A percentile compares a stretch with the other conserved stretches of the same genome.
phyloP scores from a whole-genome alignment of 2,888 invertebrate species.

The Caenorhabditis uteleia region DNA sequence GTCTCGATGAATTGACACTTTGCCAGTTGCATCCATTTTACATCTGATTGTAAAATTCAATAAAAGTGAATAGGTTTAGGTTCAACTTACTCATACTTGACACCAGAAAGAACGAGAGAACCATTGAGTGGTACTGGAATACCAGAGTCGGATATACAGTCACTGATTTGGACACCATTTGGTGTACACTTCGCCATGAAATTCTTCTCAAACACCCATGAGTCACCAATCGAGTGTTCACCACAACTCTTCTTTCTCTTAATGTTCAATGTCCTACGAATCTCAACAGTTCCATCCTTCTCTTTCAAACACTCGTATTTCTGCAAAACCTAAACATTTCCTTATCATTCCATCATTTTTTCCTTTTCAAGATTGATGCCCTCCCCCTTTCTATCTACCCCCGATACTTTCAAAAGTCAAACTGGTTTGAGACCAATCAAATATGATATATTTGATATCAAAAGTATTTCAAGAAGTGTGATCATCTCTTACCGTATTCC shows the following conservation, averaged over 20 bases:
- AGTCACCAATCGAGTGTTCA: conserved; percentile 46
- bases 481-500: conserved; percentile 39
- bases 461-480: background rate
- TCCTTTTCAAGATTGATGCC: background rate
- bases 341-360: background rate
- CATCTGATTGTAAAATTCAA: conserved; percentile 25
- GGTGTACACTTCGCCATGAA: conserved; percentile 51
- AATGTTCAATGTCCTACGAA: conserved; percentile 44
- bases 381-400: too few species aligned
- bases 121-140: conserved; percentile 44
- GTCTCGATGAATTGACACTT: conserved; percentile 34
- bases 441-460: background rate
- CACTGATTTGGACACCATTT: conserved; percentile 40
- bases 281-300: conserved; percentile 47
- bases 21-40: conserved; percentile 31
- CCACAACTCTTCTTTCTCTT: conserved; percentile 44
- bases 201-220: conserved; percentile 49
- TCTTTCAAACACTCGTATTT: conserved; percentile 49
- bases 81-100: conserved; percentile 35
- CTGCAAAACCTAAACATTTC: conserved; percentile 28
- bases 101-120: conserved; percentile 36
- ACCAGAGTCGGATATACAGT: conserved; percentile 54
- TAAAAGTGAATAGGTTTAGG: background rate
- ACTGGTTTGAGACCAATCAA: conserved; percentile 1
- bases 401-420: too few species aligned